These are phyloP conservation scores for Melanotaenia pygmaea DNA, from an alignment of 2,797 vertebrate species.

Conservation along the genomic window DNA sequence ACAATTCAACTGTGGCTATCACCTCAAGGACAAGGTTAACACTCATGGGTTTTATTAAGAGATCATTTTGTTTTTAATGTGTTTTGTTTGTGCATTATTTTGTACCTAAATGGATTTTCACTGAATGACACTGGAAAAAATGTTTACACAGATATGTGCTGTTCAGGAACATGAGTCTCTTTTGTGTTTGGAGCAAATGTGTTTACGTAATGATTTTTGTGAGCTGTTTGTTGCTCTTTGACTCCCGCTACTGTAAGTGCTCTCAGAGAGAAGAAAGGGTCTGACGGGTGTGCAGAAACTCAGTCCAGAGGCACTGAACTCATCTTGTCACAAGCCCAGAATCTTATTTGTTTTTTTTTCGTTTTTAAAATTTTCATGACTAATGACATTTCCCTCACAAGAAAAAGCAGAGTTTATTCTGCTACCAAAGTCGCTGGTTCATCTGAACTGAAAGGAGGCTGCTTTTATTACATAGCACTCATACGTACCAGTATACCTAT, in stretches of 20 bases:
- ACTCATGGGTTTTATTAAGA: constrained; percentile 48
- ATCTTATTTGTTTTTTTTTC: constrained; percentile 13
- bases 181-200: constrained; percentile 31
- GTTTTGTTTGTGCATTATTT: constrained; percentile 25
- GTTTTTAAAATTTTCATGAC: constrained; percentile 26
- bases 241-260: constrained; percentile 34
- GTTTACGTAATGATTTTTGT: constrained; percentile 29
- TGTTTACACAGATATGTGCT: constrained; percentile 46
- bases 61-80: constrained; percentile 24
- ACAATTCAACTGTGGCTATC: constrained; percentile 70
- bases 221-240: constrained; percentile 23
- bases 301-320: constrained; percentile 33
- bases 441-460: constrained; percentile 41
- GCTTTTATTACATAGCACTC: constrained; percentile 41
- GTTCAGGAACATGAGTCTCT: constrained; percentile 45
- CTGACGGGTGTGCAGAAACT: constrained; percentile 43
- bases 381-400: constrained; percentile 44
- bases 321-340: constrained; percentile 32
- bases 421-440: constrained; percentile 46
- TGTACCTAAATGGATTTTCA: constrained; percentile 21
- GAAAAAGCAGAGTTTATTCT: constrained; percentile 45
- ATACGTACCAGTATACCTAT: constrained; percentile 67
- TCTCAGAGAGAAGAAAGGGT: constrained; percentile 33
- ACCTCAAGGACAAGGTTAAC: constrained; percentile 55
- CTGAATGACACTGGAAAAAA: constrained; percentile 35